phyloP scores from a whole-genome alignment of 1,140 invertebrate genomes.

The Nephila pilipes region DNA sequence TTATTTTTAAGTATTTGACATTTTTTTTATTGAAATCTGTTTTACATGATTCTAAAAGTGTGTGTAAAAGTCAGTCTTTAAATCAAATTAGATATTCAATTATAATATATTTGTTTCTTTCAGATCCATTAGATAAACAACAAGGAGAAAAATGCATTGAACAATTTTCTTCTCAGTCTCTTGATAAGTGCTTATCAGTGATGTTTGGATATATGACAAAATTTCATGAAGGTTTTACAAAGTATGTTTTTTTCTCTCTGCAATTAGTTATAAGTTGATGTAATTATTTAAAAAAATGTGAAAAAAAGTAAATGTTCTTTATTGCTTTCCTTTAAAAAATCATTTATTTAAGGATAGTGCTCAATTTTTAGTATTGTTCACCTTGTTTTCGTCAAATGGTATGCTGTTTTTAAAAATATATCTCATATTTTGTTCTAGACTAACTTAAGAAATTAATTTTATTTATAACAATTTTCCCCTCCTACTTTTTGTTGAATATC shows the following conservation, averaged over 20 bases:
- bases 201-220: slow-evolving; percentile 34
- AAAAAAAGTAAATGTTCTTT: neutral
- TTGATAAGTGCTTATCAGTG: slow-evolving; percentile 17
- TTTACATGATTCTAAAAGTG: too few relatives aligned
- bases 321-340: neutral
- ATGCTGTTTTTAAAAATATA: too few relatives aligned
- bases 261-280: neutral
- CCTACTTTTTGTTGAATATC: too few relatives aligned
- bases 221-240: neutral
- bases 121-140: slow-evolving; percentile 2
- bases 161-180: neutral
- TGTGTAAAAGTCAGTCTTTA: neutral
- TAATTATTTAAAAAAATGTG: neutral
- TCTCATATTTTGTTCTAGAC: too few relatives aligned
- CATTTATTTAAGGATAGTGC: neutral
- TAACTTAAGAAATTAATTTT: too few relatives aligned
- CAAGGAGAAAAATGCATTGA: neutral
- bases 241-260: neutral
- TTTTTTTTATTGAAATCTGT: too few relatives aligned
- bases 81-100: neutral
- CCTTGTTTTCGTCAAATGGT: too few relatives aligned
- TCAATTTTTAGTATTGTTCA: neutral
- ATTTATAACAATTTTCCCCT: too few relatives aligned
- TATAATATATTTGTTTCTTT: neutral
- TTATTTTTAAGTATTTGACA: too few relatives aligned